Percentiles rank a stretch among this genome's conserved stretches.
Conservation (phyloP, 2,113 vertebrate genomes). For the Hemichromis elongatus region DNA sequence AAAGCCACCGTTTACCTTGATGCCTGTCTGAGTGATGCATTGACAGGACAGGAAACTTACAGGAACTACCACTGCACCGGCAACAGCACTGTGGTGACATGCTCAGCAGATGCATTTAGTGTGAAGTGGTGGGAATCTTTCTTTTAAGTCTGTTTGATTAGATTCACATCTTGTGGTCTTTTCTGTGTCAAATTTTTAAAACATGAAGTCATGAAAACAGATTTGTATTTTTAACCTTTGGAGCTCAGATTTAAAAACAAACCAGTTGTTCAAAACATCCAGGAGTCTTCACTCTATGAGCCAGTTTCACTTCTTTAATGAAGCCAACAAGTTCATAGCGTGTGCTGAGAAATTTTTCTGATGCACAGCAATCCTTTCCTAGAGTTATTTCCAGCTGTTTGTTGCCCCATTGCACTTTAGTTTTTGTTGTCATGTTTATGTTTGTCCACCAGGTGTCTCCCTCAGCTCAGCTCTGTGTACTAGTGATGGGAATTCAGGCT, state of each 20-base stretch:
- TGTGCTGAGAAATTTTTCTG: background rate
- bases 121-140: no score
- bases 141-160: no score
- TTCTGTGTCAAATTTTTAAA: no score
- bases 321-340: background rate
- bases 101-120: no score
- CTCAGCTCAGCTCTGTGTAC: background rate
- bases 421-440: background rate
- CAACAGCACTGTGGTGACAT: no score
- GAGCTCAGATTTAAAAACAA: background rate
- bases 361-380: background rate
- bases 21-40: background rate
- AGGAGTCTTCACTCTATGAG: rapidly evolving
- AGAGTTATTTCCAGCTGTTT: background rate
- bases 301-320: background rate
- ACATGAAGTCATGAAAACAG: background rate
- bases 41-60: background rate
- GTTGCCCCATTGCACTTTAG: background rate
- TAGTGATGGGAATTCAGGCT: no score
- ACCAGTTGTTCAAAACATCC: background rate
- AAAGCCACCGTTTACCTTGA: rapidly evolving
- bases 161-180: no score
- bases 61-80: no score
- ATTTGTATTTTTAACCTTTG: background rate
- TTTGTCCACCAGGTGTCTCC: background rate